These are phyloP conservation scores for Coreoperca whiteheadi DNA, from an alignment of 2,113 vertebrate species.

Conservation along the genomic window DNA sequence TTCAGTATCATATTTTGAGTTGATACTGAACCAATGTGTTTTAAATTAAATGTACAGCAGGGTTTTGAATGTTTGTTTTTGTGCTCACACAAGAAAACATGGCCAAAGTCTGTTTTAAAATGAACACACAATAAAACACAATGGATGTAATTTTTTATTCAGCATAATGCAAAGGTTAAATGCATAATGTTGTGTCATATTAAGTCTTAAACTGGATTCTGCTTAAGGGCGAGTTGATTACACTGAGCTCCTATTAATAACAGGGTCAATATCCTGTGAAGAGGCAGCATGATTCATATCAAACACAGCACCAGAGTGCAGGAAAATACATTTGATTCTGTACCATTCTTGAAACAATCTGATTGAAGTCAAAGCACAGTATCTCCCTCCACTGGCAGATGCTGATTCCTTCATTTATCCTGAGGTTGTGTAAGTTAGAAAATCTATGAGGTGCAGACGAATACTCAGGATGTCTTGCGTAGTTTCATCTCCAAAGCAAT, in stretches of 20 bases:
- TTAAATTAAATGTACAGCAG: neutral
- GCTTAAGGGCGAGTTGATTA: constrained; percentile 21
- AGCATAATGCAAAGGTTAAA: constrained; percentile 9
- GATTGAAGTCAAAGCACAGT: constrained; percentile 35
- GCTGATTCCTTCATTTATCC: constrained; percentile 19
- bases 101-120: neutral
- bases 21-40: neutral
- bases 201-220: constrained; percentile 19
- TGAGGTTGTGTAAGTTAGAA: neutral
- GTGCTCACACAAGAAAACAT: neutral
- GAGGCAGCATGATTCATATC: constrained; percentile 18
- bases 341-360: constrained; percentile 26
- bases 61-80: neutral
- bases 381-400: constrained; percentile 43
- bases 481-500: constrained; percentile 77
- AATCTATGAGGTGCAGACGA: neutral
- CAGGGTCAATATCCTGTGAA: constrained; percentile 19
- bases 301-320: constrained; percentile 5
- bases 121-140: constrained; percentile 3
- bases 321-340: constrained; percentile 11
- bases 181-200: constrained; percentile 20
- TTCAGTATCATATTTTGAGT: neutral
- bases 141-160: neutral
- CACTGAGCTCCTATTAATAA: constrained; percentile 29
- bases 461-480: constrained; percentile 21